Evolutionary conservation across 2,113 vertebrate genomes (phyloP).

Genomic region (Tamias sibiricus): DNA sequence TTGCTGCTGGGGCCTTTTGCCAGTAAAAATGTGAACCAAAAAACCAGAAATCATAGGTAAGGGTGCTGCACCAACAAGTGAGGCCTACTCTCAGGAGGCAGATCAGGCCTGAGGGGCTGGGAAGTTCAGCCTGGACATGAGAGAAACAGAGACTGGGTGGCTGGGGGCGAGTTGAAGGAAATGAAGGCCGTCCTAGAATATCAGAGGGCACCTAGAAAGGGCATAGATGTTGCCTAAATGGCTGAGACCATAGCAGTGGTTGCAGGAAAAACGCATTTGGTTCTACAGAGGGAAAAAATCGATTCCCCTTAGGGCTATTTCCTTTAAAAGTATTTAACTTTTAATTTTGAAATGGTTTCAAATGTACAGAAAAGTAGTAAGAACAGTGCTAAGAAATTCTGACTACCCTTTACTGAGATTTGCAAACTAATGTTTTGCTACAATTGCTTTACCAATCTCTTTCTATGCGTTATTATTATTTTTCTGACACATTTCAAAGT

Average conservation of each 20-base stretch:
- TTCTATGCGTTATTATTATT: constrained; percentile 26
- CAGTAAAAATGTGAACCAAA: neutral
- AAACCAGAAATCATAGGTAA: neutral
- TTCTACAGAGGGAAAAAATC: neutral
- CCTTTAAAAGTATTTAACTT: neutral
- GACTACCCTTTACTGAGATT: neutral
- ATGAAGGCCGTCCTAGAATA: rapidly evolving
- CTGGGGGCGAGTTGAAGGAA: neutral
- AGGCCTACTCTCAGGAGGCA: neutral
- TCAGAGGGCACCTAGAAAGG: neutral
- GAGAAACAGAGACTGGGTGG: neutral
- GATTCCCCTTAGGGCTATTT: neutral
- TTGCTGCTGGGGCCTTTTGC: neutral
- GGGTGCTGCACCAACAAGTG: neutral
- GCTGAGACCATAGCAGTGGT: neutral
- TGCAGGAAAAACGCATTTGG: rapidly evolving
- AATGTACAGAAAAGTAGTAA: neutral
- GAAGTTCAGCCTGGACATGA: neutral
- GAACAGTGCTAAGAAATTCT: constrained; percentile 16
- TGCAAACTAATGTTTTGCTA: neutral
- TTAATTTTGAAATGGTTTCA: constrained; percentile 45
- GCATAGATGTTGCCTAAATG: rapidly evolving
- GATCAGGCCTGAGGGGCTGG: neutral
- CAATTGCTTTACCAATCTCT: neutral
- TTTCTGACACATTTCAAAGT: constrained; percentile 31